Base-by-base conservation (phyloP, 2,888 invertebrate genomes). In the Aphodius sticticus region DNA sequence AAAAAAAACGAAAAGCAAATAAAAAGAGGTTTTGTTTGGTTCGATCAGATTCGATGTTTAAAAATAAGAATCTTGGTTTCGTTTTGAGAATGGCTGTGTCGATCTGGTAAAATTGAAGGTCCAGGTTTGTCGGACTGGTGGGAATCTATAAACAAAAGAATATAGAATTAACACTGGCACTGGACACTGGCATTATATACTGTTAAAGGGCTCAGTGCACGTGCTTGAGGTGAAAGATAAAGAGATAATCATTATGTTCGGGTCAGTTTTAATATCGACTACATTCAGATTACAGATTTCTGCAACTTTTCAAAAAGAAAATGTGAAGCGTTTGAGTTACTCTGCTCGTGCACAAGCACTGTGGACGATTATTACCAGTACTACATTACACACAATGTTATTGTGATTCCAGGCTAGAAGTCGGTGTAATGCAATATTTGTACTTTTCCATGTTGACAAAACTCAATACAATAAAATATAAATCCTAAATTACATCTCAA, bases 381-480 rank as follows among this genome's bases (percentile, higher is more conserved):
- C 74, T 78, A 84, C 82, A 84, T 85, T 85, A 86, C 83, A 87
- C 87, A 87, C 87, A 88, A 88, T 88, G 86, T 87, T 87, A 88
- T 89, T 88, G 88, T 88, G 87, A 88, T 87, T 88, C 88, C 89
- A 88, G 88, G 88, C 89, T 89, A 89, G 88, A 88, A 88, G 89
- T 89, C 88, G 88, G 89, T 91, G 91, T 91, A 91, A 90, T 91
- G 91, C 91, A 91, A 91, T 91, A 91, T 91, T 91, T 91, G 91
- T 91, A 91, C 91, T 91, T 91, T 91, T 91, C 91, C 91, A 91
- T 91, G 91, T 91, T 91, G 90, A 91, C 89, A 90, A 88, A 89
- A 90, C 90, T 91, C 90, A 89, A 91, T 90, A 90, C 89, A 91
- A 91, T 90, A 91, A 91, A 91, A 88, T 89, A 90, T 90, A 89